Evolutionary conservation across 2,113 vertebrate species (phyloP).

Genomic region (Puma concolor): DNA sequence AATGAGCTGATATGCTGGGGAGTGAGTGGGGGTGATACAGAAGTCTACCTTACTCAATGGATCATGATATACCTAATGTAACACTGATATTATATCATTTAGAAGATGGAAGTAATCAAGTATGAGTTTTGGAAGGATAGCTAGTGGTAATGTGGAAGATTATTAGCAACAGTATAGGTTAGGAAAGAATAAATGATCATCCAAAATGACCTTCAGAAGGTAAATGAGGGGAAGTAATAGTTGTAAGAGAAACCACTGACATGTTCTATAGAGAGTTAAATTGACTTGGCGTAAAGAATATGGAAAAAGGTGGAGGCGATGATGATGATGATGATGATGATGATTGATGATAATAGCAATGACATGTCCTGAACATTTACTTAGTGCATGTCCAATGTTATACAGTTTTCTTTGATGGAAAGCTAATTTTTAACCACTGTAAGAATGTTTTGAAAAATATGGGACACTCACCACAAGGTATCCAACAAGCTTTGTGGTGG

Average conservation of each 20-base stretch:
- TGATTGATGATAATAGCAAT: background rate
- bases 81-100: background rate
- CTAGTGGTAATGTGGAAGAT: background rate
- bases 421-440: conserved; percentile 48
- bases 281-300: background rate
- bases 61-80: background rate
- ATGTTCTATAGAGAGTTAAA: background rate
- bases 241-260: conserved; percentile 13
- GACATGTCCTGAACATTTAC: background rate
- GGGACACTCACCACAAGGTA: background rate
- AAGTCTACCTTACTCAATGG: background rate
- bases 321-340: background rate
- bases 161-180: background rate
- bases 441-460: conserved; percentile 25
- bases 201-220: background rate
- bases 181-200: background rate
- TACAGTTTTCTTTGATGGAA: background rate
- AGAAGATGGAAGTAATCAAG: background rate
- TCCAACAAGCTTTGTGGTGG: background rate
- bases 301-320: background rate
- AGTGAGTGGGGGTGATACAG: background rate
- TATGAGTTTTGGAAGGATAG: background rate
- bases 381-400: background rate
- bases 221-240: background rate
- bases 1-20: background rate